Evolutionary conservation across 92 coral and sea anemone genomes (phyloP).

Genomic region (Scolanthus callimorphus): DNA sequence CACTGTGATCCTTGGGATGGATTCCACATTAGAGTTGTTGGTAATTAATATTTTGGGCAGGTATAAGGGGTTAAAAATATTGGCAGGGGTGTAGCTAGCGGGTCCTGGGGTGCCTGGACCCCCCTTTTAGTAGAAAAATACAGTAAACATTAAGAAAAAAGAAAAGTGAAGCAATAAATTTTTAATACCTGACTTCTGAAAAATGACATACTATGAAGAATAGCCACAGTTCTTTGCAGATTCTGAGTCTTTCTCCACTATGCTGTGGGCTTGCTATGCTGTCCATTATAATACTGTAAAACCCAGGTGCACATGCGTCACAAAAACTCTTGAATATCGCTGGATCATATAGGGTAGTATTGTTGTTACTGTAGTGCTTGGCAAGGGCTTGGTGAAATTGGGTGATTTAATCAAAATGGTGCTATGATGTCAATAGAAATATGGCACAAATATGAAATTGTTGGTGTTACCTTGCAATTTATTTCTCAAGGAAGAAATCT

Average conservation of each 20-base stretch:
- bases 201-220: conserved; percentile 16
- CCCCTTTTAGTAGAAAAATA: no score
- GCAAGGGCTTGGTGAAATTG: conserved; percentile 7
- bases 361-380: conserved; percentile 5
- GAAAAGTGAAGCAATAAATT: background rate
- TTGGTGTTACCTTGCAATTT: no score
- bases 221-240: conserved; percentile 11
- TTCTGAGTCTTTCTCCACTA: background rate
- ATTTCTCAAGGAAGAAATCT: no score
- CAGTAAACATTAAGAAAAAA: no score
- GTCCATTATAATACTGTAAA: conserved; percentile 26
- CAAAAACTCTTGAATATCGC: conserved; percentile 31
- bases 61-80: no score
- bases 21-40: no score
- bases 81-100: background rate
- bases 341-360: conserved; percentile 33
- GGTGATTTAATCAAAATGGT: no score
- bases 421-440: no score
- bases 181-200: conserved; percentile 16
- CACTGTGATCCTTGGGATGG: no score
- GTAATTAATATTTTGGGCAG: no score
- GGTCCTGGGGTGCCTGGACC: no score
- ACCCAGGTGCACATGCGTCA: conserved; percentile 58
- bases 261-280: background rate
- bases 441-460: no score